These are phyloP conservation scores for Heliconius himera DNA, from an alignment of 1,140 invertebrate species.

Conservation along the genomic window DNA sequence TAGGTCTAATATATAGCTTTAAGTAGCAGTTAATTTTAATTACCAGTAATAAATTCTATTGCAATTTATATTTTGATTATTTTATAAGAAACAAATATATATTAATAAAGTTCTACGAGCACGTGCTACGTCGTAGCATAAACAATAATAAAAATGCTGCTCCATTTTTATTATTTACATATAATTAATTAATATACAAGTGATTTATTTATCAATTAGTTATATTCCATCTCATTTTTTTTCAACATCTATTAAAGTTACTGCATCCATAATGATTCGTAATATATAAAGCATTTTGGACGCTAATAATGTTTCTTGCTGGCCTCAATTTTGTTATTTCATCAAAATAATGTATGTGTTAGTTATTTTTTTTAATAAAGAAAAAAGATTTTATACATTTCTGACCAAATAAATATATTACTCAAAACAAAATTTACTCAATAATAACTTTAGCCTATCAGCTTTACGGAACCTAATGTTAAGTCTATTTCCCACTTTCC, in stretches of 20 bases:
- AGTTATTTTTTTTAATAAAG: too few species aligned
- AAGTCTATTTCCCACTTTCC: too few species aligned
- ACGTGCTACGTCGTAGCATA: neutral
- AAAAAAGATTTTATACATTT: too few species aligned
- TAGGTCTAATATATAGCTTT: neutral
- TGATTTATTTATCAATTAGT: too few species aligned
- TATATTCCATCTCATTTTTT: neutral
- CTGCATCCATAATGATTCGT: neutral
- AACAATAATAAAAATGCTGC: neutral
- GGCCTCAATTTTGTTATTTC: neutral
- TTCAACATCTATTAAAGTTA: neutral
- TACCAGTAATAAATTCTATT: neutral
- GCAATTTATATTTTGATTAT: neutral
- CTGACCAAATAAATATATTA: too few species aligned
- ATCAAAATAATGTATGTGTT: too few species aligned
- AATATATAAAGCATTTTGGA: neutral
- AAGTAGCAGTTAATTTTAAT: neutral
- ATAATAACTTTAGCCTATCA: too few species aligned
- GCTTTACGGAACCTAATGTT: too few species aligned
- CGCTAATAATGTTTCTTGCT: neutral
- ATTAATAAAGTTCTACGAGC: neutral
- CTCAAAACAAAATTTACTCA: too few species aligned
- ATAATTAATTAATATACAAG: too few species aligned
- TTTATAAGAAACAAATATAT: neutral
- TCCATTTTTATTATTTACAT: too few species aligned